Base-by-base conservation (phyloP, 2,113 vertebrate genomes). In the Hassar affinis region DNA sequence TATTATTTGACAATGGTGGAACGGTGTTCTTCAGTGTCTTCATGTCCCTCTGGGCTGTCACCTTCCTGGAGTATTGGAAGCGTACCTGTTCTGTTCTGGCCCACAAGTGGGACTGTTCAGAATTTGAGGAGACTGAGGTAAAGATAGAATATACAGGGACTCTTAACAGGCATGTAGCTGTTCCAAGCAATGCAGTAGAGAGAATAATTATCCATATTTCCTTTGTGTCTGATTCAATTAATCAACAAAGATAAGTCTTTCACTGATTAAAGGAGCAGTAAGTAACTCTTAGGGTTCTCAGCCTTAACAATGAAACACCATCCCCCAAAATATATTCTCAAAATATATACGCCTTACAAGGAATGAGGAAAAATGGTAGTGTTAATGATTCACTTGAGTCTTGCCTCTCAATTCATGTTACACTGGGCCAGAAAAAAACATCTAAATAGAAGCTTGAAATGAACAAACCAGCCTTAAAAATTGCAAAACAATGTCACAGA, bases 11-110 rank as follows among this genome's bases (percentile, higher is more conserved):
- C 89, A 94, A 95, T 78, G 93, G 92, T 0, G 94, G 94, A 6
- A 94, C 94, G 0, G 94, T 95, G n/a, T 92, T 95, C 92, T 95
- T 96, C 90, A 95, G 95, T 76, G 90, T 95, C 57, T 96, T 95
- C 91, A 94, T 94, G 93, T 95, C 95, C 76, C 94, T 96, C 87
- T 94, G 95, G 95, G 93, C 94, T 0, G 91, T 94, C 45, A 92
- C 93, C 76, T 96, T 96, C 89, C 87, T 96, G 89, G 94, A 96
- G 87, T 94, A 93, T 90, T 94, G 94, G 95, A 95, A 95, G 78
- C 75, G 91, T 77, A 95, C 94, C 84, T 94, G 94, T 81, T 92
- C 92, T 69, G 94, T 93, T 0, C 80, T 95, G 87, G 92, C 94
- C 20, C 94, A 95, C 85, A 92, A 92, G 86, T 95, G 94, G 95